phyloP scores from a whole-genome alignment of 2,113 vertebrate genomes.

The Brachionichthys hirsutus region DNA sequence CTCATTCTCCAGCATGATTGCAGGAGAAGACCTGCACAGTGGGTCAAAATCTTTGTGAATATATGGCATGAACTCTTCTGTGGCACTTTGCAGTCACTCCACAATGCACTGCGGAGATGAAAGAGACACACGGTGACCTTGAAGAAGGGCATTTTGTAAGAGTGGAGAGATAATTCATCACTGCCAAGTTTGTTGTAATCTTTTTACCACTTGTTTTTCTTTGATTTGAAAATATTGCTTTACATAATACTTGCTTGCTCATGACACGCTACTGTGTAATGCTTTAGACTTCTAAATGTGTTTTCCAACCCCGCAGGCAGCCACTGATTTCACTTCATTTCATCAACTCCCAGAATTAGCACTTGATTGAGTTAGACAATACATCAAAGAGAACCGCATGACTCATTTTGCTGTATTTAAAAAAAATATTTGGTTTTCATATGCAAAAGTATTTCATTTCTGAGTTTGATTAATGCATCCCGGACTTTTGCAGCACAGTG shows the following conservation, averaged over 20 bases:
- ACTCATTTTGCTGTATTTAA: not conserved
- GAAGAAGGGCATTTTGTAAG: not conserved
- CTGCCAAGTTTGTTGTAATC: not conserved
- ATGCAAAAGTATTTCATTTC: conserved; percentile 4
- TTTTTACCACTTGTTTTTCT: not conserved
- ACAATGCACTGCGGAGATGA: no score
- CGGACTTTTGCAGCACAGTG: not conserved
- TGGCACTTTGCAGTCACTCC: no score
- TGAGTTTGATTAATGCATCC: not conserved
- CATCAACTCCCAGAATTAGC: not conserved
- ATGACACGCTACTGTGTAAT: not conserved
- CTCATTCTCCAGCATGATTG: no score
- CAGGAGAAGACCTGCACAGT: no score
- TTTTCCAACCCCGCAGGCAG: not conserved
- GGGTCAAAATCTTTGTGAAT: no score
- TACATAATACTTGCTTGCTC: not conserved
- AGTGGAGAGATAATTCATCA: not conserved
- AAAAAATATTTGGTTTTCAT: not conserved
- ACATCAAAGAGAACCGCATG: not conserved
- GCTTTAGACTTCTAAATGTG: not conserved
- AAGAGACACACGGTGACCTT: not conserved
- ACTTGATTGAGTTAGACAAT: conserved; percentile 7
- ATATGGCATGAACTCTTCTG: no score
- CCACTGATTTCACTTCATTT: conserved; percentile 7
- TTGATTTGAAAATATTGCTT: not conserved